Evolutionary conservation across 2,113 vertebrate genomes (phyloP).

Genomic region (Oryzias curvinotus): DNA sequence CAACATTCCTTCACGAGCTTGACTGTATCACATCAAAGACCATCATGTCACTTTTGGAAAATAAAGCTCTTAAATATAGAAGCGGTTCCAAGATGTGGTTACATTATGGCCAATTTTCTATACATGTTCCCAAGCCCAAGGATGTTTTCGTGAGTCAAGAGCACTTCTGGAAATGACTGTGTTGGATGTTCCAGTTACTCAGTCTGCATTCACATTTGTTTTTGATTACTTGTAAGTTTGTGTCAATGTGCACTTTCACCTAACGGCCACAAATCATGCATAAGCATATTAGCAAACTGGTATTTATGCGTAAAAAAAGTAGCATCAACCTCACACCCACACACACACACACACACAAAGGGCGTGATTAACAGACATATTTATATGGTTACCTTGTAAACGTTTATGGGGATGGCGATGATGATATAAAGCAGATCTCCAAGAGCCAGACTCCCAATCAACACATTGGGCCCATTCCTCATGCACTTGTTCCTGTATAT

Average conservation of each 20-base stretch:
- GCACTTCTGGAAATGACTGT: too few species aligned
- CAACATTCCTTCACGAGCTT: neutral
- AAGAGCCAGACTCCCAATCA: slow-evolving; percentile 88
- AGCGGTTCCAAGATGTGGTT: neutral
- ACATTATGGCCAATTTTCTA: neutral
- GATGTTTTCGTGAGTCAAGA: neutral
- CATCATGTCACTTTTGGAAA: neutral
- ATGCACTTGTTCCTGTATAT: slow-evolving; percentile 95
- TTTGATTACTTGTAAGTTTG: neutral
- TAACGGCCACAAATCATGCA: too few species aligned
- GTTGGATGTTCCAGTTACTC: too few species aligned
- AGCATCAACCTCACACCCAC: too few species aligned
- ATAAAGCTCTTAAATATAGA: neutral
- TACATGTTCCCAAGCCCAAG: neutral
- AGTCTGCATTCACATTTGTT: neutral
- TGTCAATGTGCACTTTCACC: neutral
- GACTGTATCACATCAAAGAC: neutral
- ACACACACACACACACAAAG: too few species aligned
- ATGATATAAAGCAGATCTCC: slow-evolving; percentile 91
- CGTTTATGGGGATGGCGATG: slow-evolving; percentile 87
- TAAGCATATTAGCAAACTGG: too few species aligned
- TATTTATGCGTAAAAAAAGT: too few species aligned
- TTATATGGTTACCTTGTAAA: slow-evolving; percentile 80
- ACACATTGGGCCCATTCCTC: slow-evolving; percentile 89
- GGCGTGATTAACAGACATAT: too few species aligned